Conservation (phyloP, 2,113 vertebrate genomes). For the Atlantisia rogersi region DNA sequence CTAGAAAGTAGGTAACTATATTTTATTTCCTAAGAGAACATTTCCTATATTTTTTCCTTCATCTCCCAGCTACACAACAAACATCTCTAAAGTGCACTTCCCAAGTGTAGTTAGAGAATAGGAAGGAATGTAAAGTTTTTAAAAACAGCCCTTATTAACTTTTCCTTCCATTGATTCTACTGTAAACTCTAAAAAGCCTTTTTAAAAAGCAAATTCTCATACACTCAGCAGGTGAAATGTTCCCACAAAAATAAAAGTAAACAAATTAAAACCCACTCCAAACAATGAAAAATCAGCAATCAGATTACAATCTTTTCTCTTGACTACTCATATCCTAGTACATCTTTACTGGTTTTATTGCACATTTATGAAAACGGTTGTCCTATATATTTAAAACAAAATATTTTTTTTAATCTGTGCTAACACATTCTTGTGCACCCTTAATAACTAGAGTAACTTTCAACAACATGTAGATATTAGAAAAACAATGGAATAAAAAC, state of each 20-base stretch:
- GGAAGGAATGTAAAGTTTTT: constrained; percentile 84
- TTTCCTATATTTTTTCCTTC: constrained; percentile 78
- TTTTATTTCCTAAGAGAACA: constrained; percentile 81
- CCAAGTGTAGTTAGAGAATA: constrained; percentile 81
- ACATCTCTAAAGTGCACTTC: constrained; percentile 81
- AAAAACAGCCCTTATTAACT: constrained; percentile 88
- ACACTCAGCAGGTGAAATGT: constrained; percentile 80
- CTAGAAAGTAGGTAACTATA: constrained; percentile 78
- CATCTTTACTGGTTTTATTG: constrained; percentile 69
- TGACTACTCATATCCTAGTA: constrained; percentile 48
- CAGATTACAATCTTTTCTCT: constrained; percentile 60
- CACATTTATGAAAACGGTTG: constrained; percentile 72
- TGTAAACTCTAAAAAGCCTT: constrained; percentile 85
- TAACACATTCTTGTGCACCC: constrained; percentile 67
- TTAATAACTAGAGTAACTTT: constrained; percentile 55
- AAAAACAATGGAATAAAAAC: constrained; percentile 41
- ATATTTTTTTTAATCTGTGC: constrained; percentile 65
- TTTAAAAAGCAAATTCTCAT: constrained; percentile 78
- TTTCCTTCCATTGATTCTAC: constrained; percentile 83
- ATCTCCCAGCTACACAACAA: constrained; percentile 77
- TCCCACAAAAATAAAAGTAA: constrained; percentile 61
- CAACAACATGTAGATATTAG: constrained; percentile 30
- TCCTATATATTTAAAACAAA: constrained; percentile 62
- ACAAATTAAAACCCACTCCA: constrained; percentile 35
- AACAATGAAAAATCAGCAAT: constrained; percentile 64